Conservation (phyloP, 2,888 invertebrate species). For the Drosophila rubida region DNA sequence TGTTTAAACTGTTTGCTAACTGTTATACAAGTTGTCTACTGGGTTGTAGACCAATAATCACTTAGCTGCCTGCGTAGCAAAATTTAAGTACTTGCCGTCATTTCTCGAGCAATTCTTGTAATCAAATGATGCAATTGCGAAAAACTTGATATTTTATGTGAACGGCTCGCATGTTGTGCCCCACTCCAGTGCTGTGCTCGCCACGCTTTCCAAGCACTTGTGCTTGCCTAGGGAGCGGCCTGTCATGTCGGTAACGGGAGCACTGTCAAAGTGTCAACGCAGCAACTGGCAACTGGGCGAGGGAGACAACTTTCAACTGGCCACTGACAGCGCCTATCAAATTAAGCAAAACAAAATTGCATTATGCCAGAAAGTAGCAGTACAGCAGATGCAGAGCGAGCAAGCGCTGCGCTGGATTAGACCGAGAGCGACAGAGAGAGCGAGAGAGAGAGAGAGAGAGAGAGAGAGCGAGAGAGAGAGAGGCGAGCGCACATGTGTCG, state of each 20-base stretch:
- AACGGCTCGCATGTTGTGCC: not conserved
- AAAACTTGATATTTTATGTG: not conserved
- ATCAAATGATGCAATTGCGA: not conserved
- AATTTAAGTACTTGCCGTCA: not conserved
- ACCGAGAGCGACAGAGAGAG: not conserved
- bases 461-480: slow-evolving; percentile 1
- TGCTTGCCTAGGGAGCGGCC: slow-evolving; percentile 17
- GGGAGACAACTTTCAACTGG: slow-evolving; percentile 31
- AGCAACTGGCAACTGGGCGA: slow-evolving; percentile 48
- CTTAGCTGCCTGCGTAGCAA: too few relatives aligned
- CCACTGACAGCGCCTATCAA: slow-evolving; percentile 79
- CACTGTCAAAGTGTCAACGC: slow-evolving; percentile 59
- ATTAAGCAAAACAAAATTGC: slow-evolving; percentile 79
- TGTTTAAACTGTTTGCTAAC: too few relatives aligned
- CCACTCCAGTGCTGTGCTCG: too few relatives aligned
- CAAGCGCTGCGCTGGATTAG: slow-evolving; percentile 1
- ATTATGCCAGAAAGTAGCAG: slow-evolving; percentile 65
- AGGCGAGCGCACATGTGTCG: slow-evolving; percentile 37
- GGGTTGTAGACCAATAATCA: too few relatives aligned
- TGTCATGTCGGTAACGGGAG: slow-evolving; percentile 42
- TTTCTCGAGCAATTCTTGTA: not conserved
- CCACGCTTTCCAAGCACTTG: not conserved
- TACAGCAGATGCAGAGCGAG: slow-evolving; percentile 1
- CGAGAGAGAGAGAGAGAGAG: not conserved
- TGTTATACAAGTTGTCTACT: too few relatives aligned